A percentile compares a stretch with the other conserved stretches of the same genome.
These are phyloP conservation scores for Allygus modestus DNA, from an alignment of 2,888 invertebrate genomes.

Conservation along the genomic window DNA sequence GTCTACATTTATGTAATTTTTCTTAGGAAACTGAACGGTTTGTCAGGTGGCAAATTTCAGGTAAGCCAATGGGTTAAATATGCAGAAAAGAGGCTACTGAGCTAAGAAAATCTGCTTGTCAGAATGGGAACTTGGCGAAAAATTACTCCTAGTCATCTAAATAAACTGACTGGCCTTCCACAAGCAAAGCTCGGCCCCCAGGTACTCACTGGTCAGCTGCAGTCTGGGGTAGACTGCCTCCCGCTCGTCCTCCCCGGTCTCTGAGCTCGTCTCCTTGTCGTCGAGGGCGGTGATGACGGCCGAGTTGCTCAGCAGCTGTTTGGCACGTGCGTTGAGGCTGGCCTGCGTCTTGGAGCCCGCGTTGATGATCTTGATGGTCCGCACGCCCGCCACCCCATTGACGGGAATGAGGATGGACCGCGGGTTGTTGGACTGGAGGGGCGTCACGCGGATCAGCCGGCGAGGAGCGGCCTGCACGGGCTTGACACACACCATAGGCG, in stretches of 20 bases:
- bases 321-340: conserved; percentile 68
- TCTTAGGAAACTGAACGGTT: too few species aligned
- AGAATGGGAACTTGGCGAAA: too few species aligned
- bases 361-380: conserved; percentile 85
- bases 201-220: conserved; percentile 76
- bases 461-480: conserved; percentile 65
- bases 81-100: too few species aligned
- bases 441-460: conserved; percentile 72
- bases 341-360: conserved; percentile 63
- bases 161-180: too few species aligned
- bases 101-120: too few species aligned
- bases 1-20: too few species aligned
- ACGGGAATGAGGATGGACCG: conserved; percentile 85
- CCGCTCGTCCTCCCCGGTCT: conserved; percentile 70
- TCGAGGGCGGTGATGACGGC: conserved; percentile 38
- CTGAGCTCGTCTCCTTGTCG: conserved; percentile 70
- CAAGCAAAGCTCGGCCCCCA: too few species aligned
- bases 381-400: conserved; percentile 80
- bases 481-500: conserved; percentile 67
- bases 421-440: conserved; percentile 74
- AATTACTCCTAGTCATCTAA: too few species aligned
- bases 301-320: conserved; percentile 49
- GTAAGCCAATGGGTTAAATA: too few species aligned
- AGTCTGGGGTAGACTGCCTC: conserved; percentile 80
- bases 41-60: too few species aligned